Evolutionary conservation across 2,888 invertebrate species (phyloP), one percentile per base, ranked within the genome.

Genomic region (Andricus quercusramuli): DNA sequence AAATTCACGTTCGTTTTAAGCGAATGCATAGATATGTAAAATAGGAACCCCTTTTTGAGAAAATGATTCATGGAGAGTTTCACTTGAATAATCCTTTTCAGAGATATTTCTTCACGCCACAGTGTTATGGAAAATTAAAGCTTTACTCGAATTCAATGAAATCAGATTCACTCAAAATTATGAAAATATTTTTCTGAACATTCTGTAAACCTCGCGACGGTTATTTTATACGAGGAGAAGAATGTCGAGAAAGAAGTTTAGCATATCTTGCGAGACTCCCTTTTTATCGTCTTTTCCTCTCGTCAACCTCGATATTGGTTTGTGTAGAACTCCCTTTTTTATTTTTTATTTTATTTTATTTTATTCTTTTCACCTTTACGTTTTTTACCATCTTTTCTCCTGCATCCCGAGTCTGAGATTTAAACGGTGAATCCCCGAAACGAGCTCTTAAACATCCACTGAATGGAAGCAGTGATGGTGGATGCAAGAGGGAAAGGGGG

Each of bases 381-480:
- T 17, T 62, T 8, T 77, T 37, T 17, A 20, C 32, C 25, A 22
- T 32, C 59, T 41, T 62, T 37, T 51, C 32, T 17, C 17, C 44
- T 37, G n/a, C n/a, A 77, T 41, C 62, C 20, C 29, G 25, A 56
- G 78, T 44, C 70, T 59, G 79, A 56, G 56, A 70, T 78, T 83
- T 81, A 80, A 82, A 79, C 79, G 77, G 59, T 51, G 83, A 65
- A 65, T 64, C 77, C 68, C 56, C 64, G 64, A 77, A 78, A 78
- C 74, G 82, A 51, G 80, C 77, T 70, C 80, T 83, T 80, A 83
- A 83, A 83, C 82, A 79, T 83, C 79, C 78, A 78, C 65, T 79
- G 77, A 76, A 78, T 51, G 59, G 67, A 44, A 56, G 76, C 79
- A 51, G 51, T 65, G 77, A 56, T 56, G 64, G 51, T 65, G 68